These are phyloP conservation scores for Aphelenchoides fujianensis DNA, from an alignment of 1,140 invertebrate genomes.

Conservation along the genomic window DNA sequence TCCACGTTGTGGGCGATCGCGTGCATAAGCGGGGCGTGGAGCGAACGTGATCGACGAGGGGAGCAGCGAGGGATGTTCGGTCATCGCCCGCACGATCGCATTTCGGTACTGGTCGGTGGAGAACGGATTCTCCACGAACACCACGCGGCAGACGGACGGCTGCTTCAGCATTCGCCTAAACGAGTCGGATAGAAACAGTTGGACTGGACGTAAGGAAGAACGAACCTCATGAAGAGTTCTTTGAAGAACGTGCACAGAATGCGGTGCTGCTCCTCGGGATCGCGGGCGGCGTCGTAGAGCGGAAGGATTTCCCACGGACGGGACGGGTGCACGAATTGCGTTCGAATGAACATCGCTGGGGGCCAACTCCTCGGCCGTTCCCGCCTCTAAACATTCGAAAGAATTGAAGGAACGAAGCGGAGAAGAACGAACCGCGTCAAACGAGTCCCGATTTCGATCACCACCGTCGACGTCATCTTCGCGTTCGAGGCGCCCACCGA, in stretches of 20 bases:
- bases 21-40: neutral
- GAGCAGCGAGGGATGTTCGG: neutral
- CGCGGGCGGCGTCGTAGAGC: neutral
- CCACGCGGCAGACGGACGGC: neutral
- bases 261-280: neutral
- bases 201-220: neutral
- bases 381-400: slow-evolving; percentile 1
- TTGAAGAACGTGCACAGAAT: slow-evolving; percentile 14
- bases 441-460: slow-evolving; percentile 15
- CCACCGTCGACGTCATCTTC: neutral
- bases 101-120: neutral
- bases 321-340: slow-evolving; percentile 4
- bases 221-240: slow-evolving; percentile 4
- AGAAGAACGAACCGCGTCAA: slow-evolving; percentile 18
- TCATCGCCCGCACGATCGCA: neutral
- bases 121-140: slow-evolving; percentile 14
- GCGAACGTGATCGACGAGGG: neutral
- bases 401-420: neutral
- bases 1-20: neutral
- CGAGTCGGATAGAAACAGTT: neutral
- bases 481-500: neutral
- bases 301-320: neutral
- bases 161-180: slow-evolving; percentile 6
- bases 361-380: neutral
- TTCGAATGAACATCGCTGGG: slow-evolving; percentile 8